These are phyloP conservation scores for Hemicentrotus pulcherrimus DNA, from an alignment of 35 echinoderm and acorn worm genomes.

Conservation along the genomic window DNA sequence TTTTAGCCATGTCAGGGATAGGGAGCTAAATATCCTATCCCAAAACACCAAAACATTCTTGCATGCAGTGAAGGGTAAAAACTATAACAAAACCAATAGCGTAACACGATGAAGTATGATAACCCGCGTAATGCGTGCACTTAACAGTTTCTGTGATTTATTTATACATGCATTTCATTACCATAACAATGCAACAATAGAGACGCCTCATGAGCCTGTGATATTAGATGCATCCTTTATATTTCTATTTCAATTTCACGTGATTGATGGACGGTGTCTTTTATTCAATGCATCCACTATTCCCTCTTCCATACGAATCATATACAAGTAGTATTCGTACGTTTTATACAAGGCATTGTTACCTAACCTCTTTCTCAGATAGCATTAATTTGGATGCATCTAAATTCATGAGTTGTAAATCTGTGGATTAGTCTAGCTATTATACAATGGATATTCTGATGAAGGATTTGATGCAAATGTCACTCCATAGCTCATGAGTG, in stretches of 20 bases:
- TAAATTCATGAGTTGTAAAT: slow-evolving; percentile 20
- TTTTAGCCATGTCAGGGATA: no score
- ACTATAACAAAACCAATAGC: no score
- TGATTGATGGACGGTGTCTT: background rate
- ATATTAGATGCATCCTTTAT: background rate
- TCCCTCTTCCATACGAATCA: background rate
- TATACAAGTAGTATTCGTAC: background rate
- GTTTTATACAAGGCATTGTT: background rate
- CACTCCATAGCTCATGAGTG: background rate
- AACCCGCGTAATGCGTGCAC: background rate
- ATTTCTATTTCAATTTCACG: background rate
- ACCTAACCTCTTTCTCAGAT: background rate
- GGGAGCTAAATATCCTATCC: no score
- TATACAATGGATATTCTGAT: background rate
- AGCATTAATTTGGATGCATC: background rate
- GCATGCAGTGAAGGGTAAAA: no score
- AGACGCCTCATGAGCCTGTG: background rate
- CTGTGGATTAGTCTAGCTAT: background rate
- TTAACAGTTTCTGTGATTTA: background rate
- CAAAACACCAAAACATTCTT: no score
- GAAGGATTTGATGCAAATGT: slow-evolving; percentile 2
- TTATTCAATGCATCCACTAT: background rate
- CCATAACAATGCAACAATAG: background rate
- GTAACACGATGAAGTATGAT: background rate
- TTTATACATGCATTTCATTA: background rate